phyloP scores from a whole-genome alignment of 37 sponge, comb jelly and placozoan genomes.

The Halisarca cf. caerulea region DNA sequence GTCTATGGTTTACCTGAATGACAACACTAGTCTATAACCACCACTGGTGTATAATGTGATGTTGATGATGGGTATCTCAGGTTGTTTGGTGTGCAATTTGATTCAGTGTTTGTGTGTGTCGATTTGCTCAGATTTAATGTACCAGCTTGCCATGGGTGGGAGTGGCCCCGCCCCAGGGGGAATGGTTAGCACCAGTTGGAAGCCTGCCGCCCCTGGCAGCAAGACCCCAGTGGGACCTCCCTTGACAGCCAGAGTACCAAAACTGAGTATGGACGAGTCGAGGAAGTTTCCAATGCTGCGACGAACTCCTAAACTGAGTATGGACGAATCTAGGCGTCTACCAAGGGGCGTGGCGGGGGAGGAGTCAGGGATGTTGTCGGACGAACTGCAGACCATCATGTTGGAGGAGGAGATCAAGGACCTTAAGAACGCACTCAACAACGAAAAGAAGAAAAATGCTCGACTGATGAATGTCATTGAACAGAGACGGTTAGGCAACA shows the following conservation, averaged over 20 bases:
- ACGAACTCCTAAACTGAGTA: background rate
- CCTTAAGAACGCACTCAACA: slow-evolving; percentile 41
- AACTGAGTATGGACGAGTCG: too few species aligned
- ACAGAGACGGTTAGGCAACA: slow-evolving; percentile 26
- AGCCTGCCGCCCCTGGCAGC: too few species aligned
- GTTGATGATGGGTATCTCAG: too few species aligned
- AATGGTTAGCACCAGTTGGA: background rate
- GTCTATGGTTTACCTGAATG: too few species aligned
- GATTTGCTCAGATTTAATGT: background rate
- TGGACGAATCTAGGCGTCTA: background rate
- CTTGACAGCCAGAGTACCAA: too few species aligned
- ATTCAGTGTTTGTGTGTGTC: background rate
- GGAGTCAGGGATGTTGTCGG: background rate
- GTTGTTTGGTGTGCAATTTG: background rate
- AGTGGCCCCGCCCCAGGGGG: background rate
- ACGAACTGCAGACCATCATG: slow-evolving; percentile 28
- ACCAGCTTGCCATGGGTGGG: slow-evolving; percentile 8
- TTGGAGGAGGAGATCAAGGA: slow-evolving; percentile 55
- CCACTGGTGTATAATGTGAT: too few species aligned
- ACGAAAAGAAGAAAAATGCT: slow-evolving; percentile 51
- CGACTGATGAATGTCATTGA: slow-evolving; percentile 60
- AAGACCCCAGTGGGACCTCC: too few species aligned
- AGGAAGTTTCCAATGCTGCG: background rate
- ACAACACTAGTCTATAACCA: too few species aligned
- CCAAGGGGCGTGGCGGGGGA: too few species aligned